phyloP scores from a whole-genome alignment of 2,888 invertebrate genomes.

The Callimorpha dominula region DNA sequence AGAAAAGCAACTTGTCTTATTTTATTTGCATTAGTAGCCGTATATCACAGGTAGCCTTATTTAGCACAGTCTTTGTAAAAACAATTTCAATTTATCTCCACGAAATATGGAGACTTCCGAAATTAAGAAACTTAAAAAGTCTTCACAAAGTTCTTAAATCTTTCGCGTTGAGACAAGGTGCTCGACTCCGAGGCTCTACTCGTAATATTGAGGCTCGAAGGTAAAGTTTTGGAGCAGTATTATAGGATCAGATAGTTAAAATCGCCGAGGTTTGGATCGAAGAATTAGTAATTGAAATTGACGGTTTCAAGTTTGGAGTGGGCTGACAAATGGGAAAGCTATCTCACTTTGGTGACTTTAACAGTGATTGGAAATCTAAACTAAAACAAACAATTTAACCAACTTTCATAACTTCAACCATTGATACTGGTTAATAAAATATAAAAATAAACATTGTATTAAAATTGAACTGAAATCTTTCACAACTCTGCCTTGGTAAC shows the following conservation, averaged over 20 bases:
- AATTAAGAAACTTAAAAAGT: constrained; percentile 74
- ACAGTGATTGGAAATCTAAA: constrained; percentile 5
- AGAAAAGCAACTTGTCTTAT: background rate
- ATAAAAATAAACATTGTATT: background rate
- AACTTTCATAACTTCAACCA: background rate
- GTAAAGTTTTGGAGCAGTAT: constrained; percentile 52
- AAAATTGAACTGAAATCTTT: background rate
- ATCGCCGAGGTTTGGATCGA: constrained; percentile 40
- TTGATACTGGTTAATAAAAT: background rate
- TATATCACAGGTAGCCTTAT: constrained; percentile 28
- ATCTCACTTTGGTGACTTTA: constrained; percentile 6
- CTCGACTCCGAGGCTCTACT: constrained; percentile 57
- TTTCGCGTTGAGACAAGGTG: constrained; percentile 69
- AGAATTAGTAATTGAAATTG: constrained; percentile 51
- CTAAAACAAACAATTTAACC: background rate
- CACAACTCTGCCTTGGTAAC: constrained; percentile 4
- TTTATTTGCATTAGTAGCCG: background rate
- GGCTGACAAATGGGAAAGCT: constrained; percentile 37
- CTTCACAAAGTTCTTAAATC: constrained; percentile 70
- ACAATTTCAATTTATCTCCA: constrained; percentile 66
- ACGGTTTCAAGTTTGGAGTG: constrained; percentile 34
- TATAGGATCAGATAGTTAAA: constrained; percentile 55
- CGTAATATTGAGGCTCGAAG: constrained; percentile 58
- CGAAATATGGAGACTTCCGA: constrained; percentile 63
- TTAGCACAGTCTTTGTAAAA: constrained; percentile 42